phyloP scores from a whole-genome alignment of 2,113 vertebrate genomes.

The Catharus bicknelli region DNA sequence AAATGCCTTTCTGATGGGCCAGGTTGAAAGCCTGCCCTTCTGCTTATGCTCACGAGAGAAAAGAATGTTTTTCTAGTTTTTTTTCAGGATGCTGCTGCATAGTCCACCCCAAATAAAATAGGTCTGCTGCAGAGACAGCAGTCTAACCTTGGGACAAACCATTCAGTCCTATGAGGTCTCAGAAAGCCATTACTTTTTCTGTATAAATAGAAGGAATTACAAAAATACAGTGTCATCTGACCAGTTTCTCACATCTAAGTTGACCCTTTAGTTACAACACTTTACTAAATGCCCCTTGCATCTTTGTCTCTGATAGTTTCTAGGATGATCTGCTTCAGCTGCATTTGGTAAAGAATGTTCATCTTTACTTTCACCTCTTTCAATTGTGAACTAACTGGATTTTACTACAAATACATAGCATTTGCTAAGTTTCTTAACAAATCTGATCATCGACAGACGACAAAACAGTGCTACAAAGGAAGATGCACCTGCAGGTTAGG shows the following conservation, averaged over 20 bases:
- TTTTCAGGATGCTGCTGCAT: neutral
- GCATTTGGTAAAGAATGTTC: neutral
- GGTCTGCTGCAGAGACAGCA: neutral
- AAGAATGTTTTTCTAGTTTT: neutral
- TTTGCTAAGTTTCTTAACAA: neutral
- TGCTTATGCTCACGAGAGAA: neutral
- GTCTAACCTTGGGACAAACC: neutral
- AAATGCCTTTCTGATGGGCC: neutral
- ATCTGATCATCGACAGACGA: neutral
- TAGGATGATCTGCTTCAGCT: neutral
- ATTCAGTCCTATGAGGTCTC: neutral
- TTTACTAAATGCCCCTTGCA: neutral
- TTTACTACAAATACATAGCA: neutral
- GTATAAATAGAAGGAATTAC: neutral
- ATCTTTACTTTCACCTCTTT: neutral
- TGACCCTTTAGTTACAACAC: neutral
- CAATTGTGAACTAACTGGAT: neutral
- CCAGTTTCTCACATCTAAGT: neutral
- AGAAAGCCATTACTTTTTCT: neutral
- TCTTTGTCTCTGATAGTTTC: neutral
- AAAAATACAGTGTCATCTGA: neutral
- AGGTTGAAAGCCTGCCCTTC: neutral
- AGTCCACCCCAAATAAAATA: neutral
- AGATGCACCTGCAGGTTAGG: neutral
- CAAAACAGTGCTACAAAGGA: neutral